Conservation (phyloP, 2,113 vertebrate species). For the Thinocorus orbignyianus region DNA sequence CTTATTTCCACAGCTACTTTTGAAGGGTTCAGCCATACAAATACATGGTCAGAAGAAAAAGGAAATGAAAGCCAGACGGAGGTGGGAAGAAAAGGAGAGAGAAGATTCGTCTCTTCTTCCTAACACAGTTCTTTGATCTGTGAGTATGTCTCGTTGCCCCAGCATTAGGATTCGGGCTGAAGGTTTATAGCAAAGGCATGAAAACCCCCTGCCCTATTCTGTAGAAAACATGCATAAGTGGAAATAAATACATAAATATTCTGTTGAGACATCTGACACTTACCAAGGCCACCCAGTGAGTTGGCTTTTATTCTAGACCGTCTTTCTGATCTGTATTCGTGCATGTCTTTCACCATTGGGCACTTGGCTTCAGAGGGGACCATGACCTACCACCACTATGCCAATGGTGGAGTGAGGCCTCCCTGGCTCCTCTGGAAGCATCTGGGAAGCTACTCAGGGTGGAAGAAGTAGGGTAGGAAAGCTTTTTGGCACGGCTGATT, state of each 20-base stretch:
- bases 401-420: background rate
- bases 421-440: background rate
- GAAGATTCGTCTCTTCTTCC: background rate
- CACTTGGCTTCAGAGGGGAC: background rate
- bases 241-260: constrained; percentile 23
- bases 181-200: background rate
- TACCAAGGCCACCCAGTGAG: constrained; percentile 32
- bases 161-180: background rate
- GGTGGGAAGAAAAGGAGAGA: background rate
- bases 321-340: background rate
- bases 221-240: background rate
- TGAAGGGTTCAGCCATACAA: background rate
- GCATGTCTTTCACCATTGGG: background rate
- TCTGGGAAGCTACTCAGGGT: background rate
- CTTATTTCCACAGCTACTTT: background rate
- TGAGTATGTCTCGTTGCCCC: background rate
- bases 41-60: background rate
- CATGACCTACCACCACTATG: background rate
- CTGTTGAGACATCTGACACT: background rate
- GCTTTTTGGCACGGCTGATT: background rate
- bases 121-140: background rate
- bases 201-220: background rate
- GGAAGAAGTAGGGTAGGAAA: background rate
- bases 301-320: background rate
- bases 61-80: background rate